A percentile compares a stretch with the other conserved stretches of the same genome.
These are phyloP conservation scores for Perca flavescens DNA, from an alignment of 2,113 vertebrate genomes.

Conservation along the genomic window DNA sequence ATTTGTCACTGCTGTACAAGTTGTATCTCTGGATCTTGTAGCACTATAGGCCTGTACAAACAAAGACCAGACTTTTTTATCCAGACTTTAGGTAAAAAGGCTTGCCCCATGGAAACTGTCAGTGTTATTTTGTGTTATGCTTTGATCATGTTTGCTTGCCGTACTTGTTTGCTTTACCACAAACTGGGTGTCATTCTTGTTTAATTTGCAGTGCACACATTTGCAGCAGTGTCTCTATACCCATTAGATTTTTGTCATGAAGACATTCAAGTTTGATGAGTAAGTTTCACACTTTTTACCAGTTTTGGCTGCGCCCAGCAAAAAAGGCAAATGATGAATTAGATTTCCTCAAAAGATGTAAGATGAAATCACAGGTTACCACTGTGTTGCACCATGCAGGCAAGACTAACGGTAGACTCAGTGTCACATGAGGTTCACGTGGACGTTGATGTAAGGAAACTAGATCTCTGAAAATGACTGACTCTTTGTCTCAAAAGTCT, in stretches of 20 bases:
- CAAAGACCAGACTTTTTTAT: slow-evolving; percentile 65
- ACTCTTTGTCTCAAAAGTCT: slow-evolving; percentile 41
- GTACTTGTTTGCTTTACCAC: slow-evolving; percentile 21
- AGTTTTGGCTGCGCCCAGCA: neutral
- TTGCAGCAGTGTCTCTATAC: neutral
- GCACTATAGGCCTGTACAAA: slow-evolving; percentile 41
- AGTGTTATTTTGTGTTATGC: slow-evolving; percentile 64
- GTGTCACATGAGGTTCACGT: slow-evolving; percentile 15
- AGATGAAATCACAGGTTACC: slow-evolving; percentile 29
- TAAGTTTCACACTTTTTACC: neutral
- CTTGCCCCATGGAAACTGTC: slow-evolving; percentile 78
- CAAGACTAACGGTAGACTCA: slow-evolving; percentile 22
- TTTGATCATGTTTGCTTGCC: slow-evolving; percentile 16
- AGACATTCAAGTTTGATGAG: neutral
- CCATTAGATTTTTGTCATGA: neutral
- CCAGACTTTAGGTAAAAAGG: slow-evolving; percentile 73
- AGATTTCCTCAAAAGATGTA: slow-evolving; percentile 16
- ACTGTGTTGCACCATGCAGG: slow-evolving; percentile 41
- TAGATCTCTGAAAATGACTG: neutral
- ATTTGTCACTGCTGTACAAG: slow-evolving; percentile 74
- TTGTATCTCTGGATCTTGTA: slow-evolving; percentile 68
- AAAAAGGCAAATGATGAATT: neutral
- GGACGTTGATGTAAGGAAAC: slow-evolving; percentile 6
- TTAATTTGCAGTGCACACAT: neutral
- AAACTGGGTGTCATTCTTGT: neutral